Evolutionary conservation across 2,888 invertebrate species (phyloP).

Genomic region (Zaprionus lineosus): DNA sequence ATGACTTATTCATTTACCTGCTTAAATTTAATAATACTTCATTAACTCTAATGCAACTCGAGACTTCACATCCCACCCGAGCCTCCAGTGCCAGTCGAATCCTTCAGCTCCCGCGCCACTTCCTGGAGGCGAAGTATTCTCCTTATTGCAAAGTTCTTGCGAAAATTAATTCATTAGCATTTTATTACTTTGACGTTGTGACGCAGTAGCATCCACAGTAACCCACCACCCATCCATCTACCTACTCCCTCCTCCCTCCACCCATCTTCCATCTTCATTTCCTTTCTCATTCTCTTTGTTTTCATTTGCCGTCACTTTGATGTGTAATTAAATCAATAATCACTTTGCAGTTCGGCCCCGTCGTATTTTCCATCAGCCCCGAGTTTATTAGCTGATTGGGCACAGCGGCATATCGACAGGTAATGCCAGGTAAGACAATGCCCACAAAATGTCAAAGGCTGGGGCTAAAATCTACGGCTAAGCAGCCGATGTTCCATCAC

Average conservation of each 20-base stretch:
- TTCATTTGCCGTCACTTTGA: slow-evolving; percentile 57
- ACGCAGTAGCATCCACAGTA: slow-evolving; percentile 16
- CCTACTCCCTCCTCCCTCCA: too few species aligned
- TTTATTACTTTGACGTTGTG: slow-evolving; percentile 62
- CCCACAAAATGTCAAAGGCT: not conserved
- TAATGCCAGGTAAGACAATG: not conserved
- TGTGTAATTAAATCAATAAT: slow-evolving; percentile 77
- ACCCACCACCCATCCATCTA: not conserved
- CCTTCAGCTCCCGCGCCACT: not conserved
- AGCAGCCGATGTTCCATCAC: too few species aligned
- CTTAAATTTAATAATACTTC: slow-evolving; percentile 52
- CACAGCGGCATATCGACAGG: slow-evolving; percentile 1
- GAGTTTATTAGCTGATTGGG: slow-evolving; percentile 53
- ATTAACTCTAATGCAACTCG: slow-evolving; percentile 51
- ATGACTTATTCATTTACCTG: slow-evolving; percentile 50
- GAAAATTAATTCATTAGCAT: slow-evolving; percentile 75
- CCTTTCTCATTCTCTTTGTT: slow-evolving; percentile 21
- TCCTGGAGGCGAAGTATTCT: slow-evolving; percentile 3
- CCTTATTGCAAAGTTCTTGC: slow-evolving; percentile 59
- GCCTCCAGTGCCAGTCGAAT: not conserved
- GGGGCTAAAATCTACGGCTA: too few species aligned
- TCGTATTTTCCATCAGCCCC: slow-evolving; percentile 14
- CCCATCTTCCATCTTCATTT: not conserved
- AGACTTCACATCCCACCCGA: slow-evolving; percentile 3
- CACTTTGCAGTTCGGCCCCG: slow-evolving; percentile 48